Base-by-base conservation (phyloP, 2,113 vertebrate species). In the Otolemur garnettii region DNA sequence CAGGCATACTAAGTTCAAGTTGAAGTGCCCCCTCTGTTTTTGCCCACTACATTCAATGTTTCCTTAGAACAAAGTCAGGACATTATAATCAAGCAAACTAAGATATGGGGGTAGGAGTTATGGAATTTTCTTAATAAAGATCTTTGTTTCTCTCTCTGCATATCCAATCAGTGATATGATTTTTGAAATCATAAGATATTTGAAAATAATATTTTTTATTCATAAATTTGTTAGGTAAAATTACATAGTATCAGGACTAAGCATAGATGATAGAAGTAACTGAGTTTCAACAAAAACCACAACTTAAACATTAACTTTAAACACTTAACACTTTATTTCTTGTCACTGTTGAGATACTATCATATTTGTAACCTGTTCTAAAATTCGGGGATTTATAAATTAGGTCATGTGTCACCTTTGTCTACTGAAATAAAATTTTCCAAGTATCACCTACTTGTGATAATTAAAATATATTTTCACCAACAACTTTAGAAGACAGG, bases 311-410 rank as follows among this genome's bases (percentile, higher is more conserved):
- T 81, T 59, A 83, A 75, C 38, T 64, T 78, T 64, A 68, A 81
- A 45, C 57, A 66, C 5, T 21, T 72, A n/a, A 0, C 50, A 7
- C 13, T 92, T 21, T 72, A 94, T 86, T 91, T 92, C 60, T 81
- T 92, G 9, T 22, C 28, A 71, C 2, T 68, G 50, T 82, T 91
- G 66, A 38, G 8, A 96, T 42, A 26, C 10, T 55, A 89, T 22
- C 2, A n/a, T 80, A 21, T 77, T 9, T 92, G 14, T 24, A 62
- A 72, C 28, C 15, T n/a, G 3, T 24, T 93, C 55, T 84, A 21
- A 95, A 59, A 45, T 75, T 85, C 69, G 66, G 90, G 53, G 59
- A 22, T 94, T 26, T 87, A 28, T 69, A 84, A 88, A 91, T 60
- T 11, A 42, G 83, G 17, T 71, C 59, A 86, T 14, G 19, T 12